Percentiles rank a stretch among this genome's conserved stretches.
Conservation (phyloP, 2,888 invertebrate species). For the Chrysodeixis includens region DNA sequence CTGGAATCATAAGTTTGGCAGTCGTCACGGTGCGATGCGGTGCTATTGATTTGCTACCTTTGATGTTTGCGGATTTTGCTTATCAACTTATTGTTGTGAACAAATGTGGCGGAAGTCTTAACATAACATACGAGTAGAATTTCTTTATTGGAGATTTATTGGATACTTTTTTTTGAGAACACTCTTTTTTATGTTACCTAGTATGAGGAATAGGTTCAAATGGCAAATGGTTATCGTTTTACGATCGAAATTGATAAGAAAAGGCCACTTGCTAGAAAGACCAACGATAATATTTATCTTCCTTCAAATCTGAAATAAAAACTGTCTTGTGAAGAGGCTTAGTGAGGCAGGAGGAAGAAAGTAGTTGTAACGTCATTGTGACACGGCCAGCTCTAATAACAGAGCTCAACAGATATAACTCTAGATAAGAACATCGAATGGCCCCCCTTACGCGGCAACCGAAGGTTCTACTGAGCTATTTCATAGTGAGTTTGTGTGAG, state of each 20-base stretch:
- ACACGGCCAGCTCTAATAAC: slow-evolving; percentile 36
- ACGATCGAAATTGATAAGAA: not conserved
- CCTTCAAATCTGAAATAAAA: slow-evolving; percentile 52
- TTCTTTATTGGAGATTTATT: too few species aligned
- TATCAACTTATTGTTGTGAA: slow-evolving; percentile 7
- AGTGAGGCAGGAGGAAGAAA: slow-evolving; percentile 30
- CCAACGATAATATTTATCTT: slow-evolving; percentile 35
- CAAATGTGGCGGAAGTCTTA: not conserved
- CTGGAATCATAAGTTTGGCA: slow-evolving; percentile 50
- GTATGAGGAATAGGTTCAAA: too few species aligned
- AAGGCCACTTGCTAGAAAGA: slow-evolving; percentile 9
- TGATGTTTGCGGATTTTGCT: slow-evolving; percentile 25
- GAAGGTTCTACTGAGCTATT: not conserved
- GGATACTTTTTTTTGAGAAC: too few species aligned
- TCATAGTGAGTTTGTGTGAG: too few species aligned
- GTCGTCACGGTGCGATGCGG: slow-evolving; percentile 12
- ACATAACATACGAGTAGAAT: too few species aligned
- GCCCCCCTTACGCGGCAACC: slow-evolving; percentile 12
- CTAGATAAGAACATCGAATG: slow-evolving; percentile 27
- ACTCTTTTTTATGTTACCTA: too few species aligned
- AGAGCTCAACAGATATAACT: slow-evolving; percentile 50
- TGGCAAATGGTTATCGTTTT: too few species aligned
- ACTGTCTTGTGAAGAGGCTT: slow-evolving; percentile 42
- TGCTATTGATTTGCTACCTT: slow-evolving; percentile 48
- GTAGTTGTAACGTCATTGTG: slow-evolving; percentile 41